Percentiles rank a stretch among this genome's conserved stretches.
These are phyloP conservation scores for Poecile atricapillus DNA, from an alignment of 2,113 vertebrate species.

Conservation along the genomic window DNA sequence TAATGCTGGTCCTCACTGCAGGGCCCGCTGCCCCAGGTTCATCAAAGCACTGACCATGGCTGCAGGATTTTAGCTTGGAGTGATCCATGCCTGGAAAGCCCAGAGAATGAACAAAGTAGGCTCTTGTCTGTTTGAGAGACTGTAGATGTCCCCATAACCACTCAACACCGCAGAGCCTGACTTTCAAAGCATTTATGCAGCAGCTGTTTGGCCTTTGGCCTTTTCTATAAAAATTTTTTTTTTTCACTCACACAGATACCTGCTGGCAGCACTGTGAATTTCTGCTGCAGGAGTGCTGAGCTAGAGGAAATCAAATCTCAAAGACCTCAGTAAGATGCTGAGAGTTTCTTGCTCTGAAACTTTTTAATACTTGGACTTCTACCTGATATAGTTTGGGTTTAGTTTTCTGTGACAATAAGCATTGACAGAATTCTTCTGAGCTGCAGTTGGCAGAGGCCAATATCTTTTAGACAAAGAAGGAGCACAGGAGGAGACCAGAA, in stretches of 20 bases:
- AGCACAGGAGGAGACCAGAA: not conserved
- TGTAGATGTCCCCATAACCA: not conserved
- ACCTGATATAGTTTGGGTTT: not conserved
- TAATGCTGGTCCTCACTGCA: not conserved
- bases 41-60: not conserved
- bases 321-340: not conserved
- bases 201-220: not conserved
- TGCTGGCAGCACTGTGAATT: not conserved
- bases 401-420: not conserved
- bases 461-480: not conserved
- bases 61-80: not conserved
- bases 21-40: not conserved
- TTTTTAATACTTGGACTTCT: not conserved
- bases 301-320: not conserved
- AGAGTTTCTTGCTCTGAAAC: not conserved
- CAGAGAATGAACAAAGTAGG: not conserved
- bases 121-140: not conserved
- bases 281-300: not conserved
- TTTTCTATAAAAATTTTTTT: not conserved
- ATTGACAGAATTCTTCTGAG: not conserved
- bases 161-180: not conserved
- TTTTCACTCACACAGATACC: not conserved
- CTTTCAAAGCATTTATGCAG: not conserved
- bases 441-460: not conserved
- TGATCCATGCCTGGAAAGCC: not conserved